Percentiles rank a stretch among this genome's conserved stretches.
Conservation (phyloP, 2,888 invertebrate species). For the Tortrix viridana region DNA sequence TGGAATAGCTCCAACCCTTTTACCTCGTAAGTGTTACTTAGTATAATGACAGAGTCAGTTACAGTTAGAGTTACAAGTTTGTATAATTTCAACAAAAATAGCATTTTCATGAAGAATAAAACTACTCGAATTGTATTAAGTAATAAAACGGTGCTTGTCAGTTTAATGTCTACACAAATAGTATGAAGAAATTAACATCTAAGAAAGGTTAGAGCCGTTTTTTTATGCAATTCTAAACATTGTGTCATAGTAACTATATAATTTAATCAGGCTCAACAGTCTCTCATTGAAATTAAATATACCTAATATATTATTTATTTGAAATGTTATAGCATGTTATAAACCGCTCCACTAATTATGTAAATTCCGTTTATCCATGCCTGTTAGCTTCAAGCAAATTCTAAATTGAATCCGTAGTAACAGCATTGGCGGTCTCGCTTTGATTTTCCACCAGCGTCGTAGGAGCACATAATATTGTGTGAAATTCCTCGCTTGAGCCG, state of each 20-base stretch:
- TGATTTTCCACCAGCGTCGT: conserved; percentile 32
- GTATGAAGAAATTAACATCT: neutral
- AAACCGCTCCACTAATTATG: conserved; percentile 14
- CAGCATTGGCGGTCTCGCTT: conserved; percentile 30
- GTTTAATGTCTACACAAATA: conserved; percentile 9
- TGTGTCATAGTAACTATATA: too few relatives aligned
- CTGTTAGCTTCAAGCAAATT: conserved; percentile 28
- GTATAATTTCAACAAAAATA: conserved; percentile 14
- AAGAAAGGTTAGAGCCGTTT: neutral
- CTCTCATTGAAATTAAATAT: too few relatives aligned
- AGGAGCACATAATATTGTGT: conserved; percentile 40
- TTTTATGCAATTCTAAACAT: neutral
- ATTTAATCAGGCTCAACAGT: too few relatives aligned
- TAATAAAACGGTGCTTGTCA: conserved; percentile 3
- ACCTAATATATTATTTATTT: too few relatives aligned
- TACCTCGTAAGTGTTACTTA: conserved; percentile 12
- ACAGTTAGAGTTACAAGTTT: neutral
- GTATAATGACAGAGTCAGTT: conserved; percentile 10
- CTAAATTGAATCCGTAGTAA: conserved; percentile 33
- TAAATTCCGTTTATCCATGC: conserved; percentile 27
- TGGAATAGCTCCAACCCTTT: conserved; percentile 20
- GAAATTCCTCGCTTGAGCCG: conserved; percentile 56
- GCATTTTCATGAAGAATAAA: conserved; percentile 11
- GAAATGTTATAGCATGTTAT: neutral
- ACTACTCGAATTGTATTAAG: too few relatives aligned